These are phyloP conservation scores for Pseudobourletiella spinata DNA, from an alignment of 1,140 invertebrate species.

Conservation along the genomic window DNA sequence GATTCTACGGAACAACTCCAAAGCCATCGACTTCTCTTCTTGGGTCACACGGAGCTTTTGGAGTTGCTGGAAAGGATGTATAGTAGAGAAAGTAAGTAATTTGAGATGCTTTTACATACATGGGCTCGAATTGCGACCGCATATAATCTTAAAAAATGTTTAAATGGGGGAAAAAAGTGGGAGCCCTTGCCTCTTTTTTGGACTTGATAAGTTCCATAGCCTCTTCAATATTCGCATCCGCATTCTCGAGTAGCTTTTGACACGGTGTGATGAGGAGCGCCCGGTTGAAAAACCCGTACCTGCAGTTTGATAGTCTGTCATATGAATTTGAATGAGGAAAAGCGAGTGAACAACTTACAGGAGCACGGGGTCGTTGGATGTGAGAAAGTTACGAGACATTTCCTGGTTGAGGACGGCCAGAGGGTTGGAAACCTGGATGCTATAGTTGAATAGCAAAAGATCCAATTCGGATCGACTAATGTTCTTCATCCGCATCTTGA, in stretches of 20 bases:
- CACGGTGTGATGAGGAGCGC: not conserved
- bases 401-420: not conserved
- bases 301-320: not conserved
- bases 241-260: not conserved
- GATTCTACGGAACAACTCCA: too few species aligned
- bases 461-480: not conserved
- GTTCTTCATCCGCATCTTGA: not conserved
- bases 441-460: not conserved
- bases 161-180: too few species aligned
- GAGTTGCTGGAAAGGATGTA: too few species aligned
- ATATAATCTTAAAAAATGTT: too few species aligned
- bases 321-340: not conserved
- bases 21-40: too few species aligned
- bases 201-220: too few species aligned
- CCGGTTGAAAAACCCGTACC: not conserved
- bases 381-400: not conserved
- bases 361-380: not conserved
- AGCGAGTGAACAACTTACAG: not conserved
- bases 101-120: too few species aligned
- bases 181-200: too few species aligned
- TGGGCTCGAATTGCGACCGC: too few species aligned
- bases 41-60: too few species aligned
- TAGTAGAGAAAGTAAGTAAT: too few species aligned
- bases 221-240: not conserved
- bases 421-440: not conserved